Conservation (phyloP, 2,113 vertebrate species). For the Lathamus discolor region DNA sequence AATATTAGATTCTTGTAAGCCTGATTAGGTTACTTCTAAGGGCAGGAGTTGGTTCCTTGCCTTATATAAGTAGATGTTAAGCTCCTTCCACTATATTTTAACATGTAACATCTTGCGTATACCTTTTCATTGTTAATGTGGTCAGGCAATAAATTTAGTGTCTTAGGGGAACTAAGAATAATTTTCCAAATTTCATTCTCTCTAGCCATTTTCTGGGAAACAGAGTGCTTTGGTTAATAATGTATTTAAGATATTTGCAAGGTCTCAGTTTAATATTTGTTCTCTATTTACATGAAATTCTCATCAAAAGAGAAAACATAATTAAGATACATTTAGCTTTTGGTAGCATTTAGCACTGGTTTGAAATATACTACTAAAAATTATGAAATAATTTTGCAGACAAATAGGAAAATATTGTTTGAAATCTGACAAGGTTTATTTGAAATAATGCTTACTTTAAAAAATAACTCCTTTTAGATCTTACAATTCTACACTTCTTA, state of each 20-base stretch:
- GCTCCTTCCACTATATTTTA: constrained; percentile 22
- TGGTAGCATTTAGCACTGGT: constrained; percentile 43
- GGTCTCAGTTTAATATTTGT: background rate
- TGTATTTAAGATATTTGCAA: constrained; percentile 14
- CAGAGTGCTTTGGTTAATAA: constrained; percentile 14
- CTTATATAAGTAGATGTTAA: constrained; percentile 14
- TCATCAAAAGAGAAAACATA: constrained; percentile 17
- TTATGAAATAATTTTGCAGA: constrained; percentile 58
- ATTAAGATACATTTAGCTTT: constrained; percentile 5
- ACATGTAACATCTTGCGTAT: constrained; percentile 33
- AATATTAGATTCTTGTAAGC: constrained; percentile 1
- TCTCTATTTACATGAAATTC: constrained; percentile 23
- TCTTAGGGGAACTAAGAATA: constrained; percentile 47
- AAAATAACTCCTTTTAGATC: constrained; percentile 70
- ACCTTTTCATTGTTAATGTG: constrained; percentile 64
- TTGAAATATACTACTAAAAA: constrained; percentile 40
- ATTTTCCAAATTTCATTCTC: constrained; percentile 49
- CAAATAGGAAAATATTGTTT: constrained; percentile 55
- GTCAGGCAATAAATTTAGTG: constrained; percentile 33
- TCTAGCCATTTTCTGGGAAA: constrained; percentile 24
- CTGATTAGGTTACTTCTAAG: constrained; percentile 35
- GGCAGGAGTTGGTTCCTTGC: constrained; percentile 9
- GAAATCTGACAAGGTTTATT: constrained; percentile 73
- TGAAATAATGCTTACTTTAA: constrained; percentile 76
- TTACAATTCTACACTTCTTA: constrained; percentile 60